These are phyloP conservation scores for Lagocephalus sceleratus DNA, from an alignment of 2,797 vertebrate genomes.

Conservation along the genomic window DNA sequence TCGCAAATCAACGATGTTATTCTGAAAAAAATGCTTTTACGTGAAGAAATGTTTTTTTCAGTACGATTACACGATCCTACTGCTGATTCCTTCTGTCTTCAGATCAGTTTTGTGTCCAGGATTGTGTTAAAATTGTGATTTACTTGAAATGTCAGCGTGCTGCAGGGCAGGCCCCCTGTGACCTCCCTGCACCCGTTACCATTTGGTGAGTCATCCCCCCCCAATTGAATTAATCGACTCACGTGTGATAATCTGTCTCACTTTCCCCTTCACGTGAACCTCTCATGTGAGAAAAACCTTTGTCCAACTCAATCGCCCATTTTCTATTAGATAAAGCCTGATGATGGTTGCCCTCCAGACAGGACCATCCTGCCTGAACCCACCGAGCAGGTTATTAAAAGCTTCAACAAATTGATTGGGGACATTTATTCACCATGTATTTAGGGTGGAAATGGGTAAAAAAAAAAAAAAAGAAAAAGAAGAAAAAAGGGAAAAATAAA, in stretches of 20 bases:
- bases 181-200: constrained; percentile 58
- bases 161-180: constrained; percentile 62
- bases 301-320: constrained; percentile 44
- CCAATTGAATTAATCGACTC: constrained; percentile 57
- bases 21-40: too few relatives aligned
- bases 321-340: constrained; percentile 54
- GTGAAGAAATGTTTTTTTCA: too few relatives aligned
- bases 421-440: constrained; percentile 3
- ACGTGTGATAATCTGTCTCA: constrained; percentile 44
- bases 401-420: constrained; percentile 15
- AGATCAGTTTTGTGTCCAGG: background rate
- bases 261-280: constrained; percentile 48
- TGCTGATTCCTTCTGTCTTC: background rate
- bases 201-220: constrained; percentile 71
- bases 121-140: background rate
- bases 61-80: background rate
- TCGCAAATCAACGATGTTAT: too few relatives aligned
- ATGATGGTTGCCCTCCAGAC: constrained; percentile 44
- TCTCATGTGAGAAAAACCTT: constrained; percentile 36
- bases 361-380: constrained; percentile 9
- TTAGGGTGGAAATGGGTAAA: background rate
- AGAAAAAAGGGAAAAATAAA: too few relatives aligned
- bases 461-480: too few relatives aligned
- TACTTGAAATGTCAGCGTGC: background rate
- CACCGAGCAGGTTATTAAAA: constrained; percentile 23